phyloP scores from a whole-genome alignment of 2,888 invertebrate genomes.

The Eupeodes luniger region DNA sequence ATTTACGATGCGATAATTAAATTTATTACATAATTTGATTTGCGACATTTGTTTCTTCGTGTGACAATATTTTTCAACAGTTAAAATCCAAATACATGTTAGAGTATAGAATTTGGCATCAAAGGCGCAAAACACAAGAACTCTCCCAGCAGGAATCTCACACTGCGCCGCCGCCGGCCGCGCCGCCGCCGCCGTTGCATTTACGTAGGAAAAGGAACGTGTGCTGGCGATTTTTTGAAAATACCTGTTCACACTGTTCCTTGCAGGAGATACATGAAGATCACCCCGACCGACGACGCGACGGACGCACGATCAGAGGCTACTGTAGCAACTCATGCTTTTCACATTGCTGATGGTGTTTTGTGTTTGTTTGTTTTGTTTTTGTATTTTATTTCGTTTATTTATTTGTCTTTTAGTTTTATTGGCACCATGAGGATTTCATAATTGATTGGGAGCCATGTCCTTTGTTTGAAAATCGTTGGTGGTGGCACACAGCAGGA shows the following conservation, averaged over 20 bases:
- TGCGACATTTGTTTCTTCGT: slow-evolving; percentile 64
- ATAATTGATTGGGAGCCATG: slow-evolving; percentile 74
- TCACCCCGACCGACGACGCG: slow-evolving; percentile 44
- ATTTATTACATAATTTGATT: slow-evolving; percentile 76
- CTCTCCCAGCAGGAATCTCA: slow-evolving; percentile 55
- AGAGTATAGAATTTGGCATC: slow-evolving; percentile 12
- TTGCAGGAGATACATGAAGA: slow-evolving; percentile 40
- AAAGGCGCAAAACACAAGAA: slow-evolving; percentile 6
- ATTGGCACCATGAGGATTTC: slow-evolving; percentile 64
- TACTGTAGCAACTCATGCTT: slow-evolving; percentile 62
- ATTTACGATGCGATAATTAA: slow-evolving; percentile 77
- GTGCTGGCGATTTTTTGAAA: slow-evolving; percentile 2
- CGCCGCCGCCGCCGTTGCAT: slow-evolving; percentile 25
- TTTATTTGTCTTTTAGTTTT: slow-evolving; percentile 64
- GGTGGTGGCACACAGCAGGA: slow-evolving; percentile 41
- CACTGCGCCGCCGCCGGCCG: slow-evolving; percentile 19
- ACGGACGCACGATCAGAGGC: slow-evolving; percentile 11
- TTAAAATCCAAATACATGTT: slow-evolving; percentile 30
- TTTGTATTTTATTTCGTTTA: slow-evolving; percentile 34
- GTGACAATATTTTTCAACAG: slow-evolving; percentile 49
- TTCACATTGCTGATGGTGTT: not conserved
- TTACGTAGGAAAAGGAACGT: slow-evolving; percentile 24
- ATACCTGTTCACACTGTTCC: slow-evolving; percentile 61
- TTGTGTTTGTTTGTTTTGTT: not conserved
- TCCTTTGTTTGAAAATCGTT: slow-evolving; percentile 51